These are phyloP conservation scores for Ptychodera flava DNA, from an alignment of 35 echinoderm and acorn worm genomes.

Conservation along the genomic window DNA sequence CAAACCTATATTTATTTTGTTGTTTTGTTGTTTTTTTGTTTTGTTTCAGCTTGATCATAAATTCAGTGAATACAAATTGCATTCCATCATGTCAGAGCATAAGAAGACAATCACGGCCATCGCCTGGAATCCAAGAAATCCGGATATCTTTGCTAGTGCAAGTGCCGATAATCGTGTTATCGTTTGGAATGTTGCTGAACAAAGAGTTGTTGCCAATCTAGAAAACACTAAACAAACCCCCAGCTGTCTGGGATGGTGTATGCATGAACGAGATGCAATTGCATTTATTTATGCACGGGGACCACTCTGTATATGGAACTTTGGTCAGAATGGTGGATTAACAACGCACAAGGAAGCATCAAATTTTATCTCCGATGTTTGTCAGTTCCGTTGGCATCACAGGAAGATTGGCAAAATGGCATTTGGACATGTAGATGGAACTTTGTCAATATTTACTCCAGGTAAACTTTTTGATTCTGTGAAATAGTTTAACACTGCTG, in stretches of 20 bases:
- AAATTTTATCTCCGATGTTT: conserved; percentile 73
- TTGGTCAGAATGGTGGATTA: conserved; percentile 3
- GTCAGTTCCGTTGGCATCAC: conserved; percentile 73
- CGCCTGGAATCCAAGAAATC: conserved; percentile 75
- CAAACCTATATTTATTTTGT: too few species aligned
- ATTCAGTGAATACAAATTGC: conserved; percentile 84
- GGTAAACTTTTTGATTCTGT: conserved; percentile 57
- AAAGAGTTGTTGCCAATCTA: conserved; percentile 41
- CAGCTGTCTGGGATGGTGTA: conserved; percentile 61
- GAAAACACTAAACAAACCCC: conserved; percentile 55
- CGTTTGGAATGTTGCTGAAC: conserved; percentile 81
- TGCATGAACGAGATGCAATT: conserved; percentile 46
- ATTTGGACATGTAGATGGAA: conserved; percentile 87
- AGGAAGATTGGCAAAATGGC: conserved; percentile 74
- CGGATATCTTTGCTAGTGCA: conserved; percentile 78
- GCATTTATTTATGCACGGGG: conserved; percentile 64
- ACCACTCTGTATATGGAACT: conserved; percentile 74
- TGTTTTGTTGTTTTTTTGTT: too few species aligned
- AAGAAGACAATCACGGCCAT: conserved; percentile 94
- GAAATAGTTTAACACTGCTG: too few species aligned
- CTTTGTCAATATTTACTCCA: conserved; percentile 60
- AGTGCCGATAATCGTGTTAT: conserved; percentile 64
- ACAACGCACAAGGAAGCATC: conserved; percentile 64
- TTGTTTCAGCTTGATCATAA: conserved; percentile 67
- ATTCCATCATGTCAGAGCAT: conserved; percentile 96